Evolutionary conservation across 2,113 vertebrate genomes (phyloP).

Genomic region (Engraulis encrasicolus): DNA sequence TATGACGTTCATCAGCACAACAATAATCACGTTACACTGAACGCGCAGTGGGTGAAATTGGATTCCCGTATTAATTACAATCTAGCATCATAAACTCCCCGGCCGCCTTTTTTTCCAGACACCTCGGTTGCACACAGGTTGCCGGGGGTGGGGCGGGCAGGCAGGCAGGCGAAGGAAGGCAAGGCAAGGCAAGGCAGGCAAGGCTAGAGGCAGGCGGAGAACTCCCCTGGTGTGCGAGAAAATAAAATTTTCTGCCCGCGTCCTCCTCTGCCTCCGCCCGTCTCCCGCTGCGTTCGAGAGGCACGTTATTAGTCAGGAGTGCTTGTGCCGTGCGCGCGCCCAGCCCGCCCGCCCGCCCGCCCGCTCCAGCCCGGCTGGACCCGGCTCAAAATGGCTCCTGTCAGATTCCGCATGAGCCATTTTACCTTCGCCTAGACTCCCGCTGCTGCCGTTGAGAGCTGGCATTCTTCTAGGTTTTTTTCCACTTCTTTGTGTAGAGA

Average conservation of each 20-base stretch:
- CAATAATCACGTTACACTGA: conserved; percentile 63
- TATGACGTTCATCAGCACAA: conserved; percentile 62
- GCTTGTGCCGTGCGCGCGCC: background rate
- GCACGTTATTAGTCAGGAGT: conserved; percentile 53
- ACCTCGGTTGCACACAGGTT: conserved; percentile 59
- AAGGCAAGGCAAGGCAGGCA: too few species aligned
- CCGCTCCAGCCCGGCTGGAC: background rate
- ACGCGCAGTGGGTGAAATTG: conserved; percentile 66
- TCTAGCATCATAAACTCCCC: conserved; percentile 62
- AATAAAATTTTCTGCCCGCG: conserved; percentile 64
- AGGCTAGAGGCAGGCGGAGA: conserved; percentile 53
- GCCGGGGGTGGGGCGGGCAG: conserved; percentile 39
- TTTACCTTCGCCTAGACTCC: background rate
- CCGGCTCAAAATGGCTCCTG: conserved; percentile 42
- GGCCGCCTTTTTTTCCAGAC: conserved; percentile 53
- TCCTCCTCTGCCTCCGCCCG: conserved; percentile 46
- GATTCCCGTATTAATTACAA: conserved; percentile 74
- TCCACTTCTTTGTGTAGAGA: background rate
- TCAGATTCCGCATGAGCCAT: conserved; percentile 19
- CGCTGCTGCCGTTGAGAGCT: background rate
- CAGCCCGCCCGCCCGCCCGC: too few species aligned
- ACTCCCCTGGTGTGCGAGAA: conserved; percentile 65
- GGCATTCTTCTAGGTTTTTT: too few species aligned
- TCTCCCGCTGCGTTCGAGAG: conserved; percentile 61
- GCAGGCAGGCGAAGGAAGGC: background rate